A percentile compares a stretch with the other conserved stretches of the same genome.
Conservation (phyloP, 2,113 vertebrate species). For the Brienomyrus longianalis region DNA sequence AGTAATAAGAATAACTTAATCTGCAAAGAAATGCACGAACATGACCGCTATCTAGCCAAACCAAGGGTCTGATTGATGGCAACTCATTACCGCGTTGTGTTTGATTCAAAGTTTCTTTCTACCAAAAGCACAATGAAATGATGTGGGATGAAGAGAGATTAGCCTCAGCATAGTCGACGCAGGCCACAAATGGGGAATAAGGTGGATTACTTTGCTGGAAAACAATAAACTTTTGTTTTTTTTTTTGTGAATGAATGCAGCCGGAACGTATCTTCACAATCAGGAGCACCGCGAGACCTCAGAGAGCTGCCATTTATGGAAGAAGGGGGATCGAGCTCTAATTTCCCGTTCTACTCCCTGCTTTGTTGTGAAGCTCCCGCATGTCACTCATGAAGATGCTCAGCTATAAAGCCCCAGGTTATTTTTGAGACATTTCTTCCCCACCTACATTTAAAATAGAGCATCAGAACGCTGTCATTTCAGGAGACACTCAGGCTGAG, state of each 20-base stretch:
- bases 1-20: slow-evolving; percentile 3
- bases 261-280: neutral
- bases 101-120: slow-evolving; percentile 6
- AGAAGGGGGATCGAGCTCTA: neutral
- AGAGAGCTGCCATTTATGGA: neutral
- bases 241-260: neutral
- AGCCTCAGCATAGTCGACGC: neutral
- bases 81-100: slow-evolving; percentile 5
- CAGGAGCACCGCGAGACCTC: neutral
- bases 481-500: neutral
- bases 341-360: neutral
- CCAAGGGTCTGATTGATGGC: slow-evolving; percentile 9
- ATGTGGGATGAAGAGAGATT: slow-evolving; percentile 7
- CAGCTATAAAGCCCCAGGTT: neutral
- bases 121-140: neutral
- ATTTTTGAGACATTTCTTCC: neutral
- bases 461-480: neutral
- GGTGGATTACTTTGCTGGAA: neutral
- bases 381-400: neutral
- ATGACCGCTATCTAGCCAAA: slow-evolving; percentile 14
- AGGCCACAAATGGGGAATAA: slow-evolving; percentile 5
- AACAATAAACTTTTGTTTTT: neutral
- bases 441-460: neutral
- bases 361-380: neutral
- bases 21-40: neutral